Base-by-base conservation (phyloP, 2,888 invertebrate genomes). In the Erannis defoliaria region DNA sequence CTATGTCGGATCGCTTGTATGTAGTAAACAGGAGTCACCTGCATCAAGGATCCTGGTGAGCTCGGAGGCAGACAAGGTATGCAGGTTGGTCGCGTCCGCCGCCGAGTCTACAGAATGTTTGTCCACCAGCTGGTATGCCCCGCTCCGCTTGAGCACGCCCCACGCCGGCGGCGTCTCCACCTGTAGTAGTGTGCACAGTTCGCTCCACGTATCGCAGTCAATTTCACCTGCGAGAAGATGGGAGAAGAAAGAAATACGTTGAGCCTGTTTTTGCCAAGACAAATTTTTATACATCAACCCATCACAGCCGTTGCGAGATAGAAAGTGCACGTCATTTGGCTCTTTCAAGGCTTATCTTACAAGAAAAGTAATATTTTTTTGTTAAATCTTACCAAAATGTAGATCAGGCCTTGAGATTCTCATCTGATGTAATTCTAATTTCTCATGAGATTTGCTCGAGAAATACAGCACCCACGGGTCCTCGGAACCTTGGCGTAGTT, bases 131-230 rank as follows among this genome's bases (percentile, higher is more conserved):
- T 97, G 97, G 84, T 96, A 96, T 0, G 95, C 96, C 2, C 97
- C 97, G 19, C 95, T 95, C 1, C 89, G 85, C 81, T 97, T 97
- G 68, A 97, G 90, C 5, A 97, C 92, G 12, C 94, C 96, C 94
- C 97, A 97, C 14, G 95, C 93, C 0, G 97, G 97, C 71, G 94
- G 90, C 4, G 89, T 82, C 5, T 90, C 89, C 2, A 95, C 90
- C 71, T 95, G 94, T 12, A 96, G 81, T 5, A 93, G 93, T 0
- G 85, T 77, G 74, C 96, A 96, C 0, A 96, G 80, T 19, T 89
- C 86, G 0, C 88, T 70, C 82, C 93, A 93, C 64, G 82, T 86
- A 2, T 93, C 94, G 75, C 96, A 96, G 74, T 96, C 93, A 3
- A 96, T 84, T 77, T 94, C 93, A 64, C 95, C 95, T 95, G 9